phyloP scores from a whole-genome alignment of 2,888 invertebrate genomes.

The Euclidia mi region DNA sequence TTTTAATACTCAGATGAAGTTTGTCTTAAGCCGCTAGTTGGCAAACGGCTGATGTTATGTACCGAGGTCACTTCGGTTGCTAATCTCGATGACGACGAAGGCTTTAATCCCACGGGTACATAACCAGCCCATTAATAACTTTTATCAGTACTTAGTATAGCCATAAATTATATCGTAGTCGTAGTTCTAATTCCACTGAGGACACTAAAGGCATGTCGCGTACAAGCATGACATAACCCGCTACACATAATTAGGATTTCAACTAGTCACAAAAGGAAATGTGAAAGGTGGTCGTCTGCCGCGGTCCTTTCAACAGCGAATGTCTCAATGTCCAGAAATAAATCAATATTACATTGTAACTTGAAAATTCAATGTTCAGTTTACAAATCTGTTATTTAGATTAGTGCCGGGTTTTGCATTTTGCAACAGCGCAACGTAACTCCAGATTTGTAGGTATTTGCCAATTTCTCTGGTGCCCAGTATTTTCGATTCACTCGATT shows the following conservation, averaged over 20 bases:
- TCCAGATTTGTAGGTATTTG: slow-evolving; percentile 23
- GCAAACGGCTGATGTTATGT: no score
- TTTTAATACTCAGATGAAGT: no score
- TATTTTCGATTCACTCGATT: slow-evolving; percentile 18
- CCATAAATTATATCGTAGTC: background rate
- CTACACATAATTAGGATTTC: background rate
- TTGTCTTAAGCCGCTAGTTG: no score
- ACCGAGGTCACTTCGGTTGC: no score
- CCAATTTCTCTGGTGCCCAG: slow-evolving; percentile 17
- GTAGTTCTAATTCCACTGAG: background rate
- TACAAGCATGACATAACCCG: background rate
- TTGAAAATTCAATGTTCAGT: slow-evolving; percentile 5
- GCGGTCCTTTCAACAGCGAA: background rate
- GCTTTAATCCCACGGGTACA: background rate
- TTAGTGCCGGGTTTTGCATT: slow-evolving; percentile 35
- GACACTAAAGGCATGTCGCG: background rate
- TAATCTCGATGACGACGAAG: background rate
- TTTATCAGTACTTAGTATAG: slow-evolving; percentile 1
- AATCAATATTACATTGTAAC: slow-evolving; percentile 9
- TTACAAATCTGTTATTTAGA: slow-evolving; percentile 22
- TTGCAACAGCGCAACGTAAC: slow-evolving; percentile 40
- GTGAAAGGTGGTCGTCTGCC: slow-evolving; percentile 20
- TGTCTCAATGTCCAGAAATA: background rate
- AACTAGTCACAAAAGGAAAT: slow-evolving; percentile 20
- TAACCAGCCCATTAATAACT: background rate